Percentiles rank a stretch among this genome's conserved stretches.
Conservation (phyloP, 2,888 invertebrate species). For the Tachina lurida region DNA sequence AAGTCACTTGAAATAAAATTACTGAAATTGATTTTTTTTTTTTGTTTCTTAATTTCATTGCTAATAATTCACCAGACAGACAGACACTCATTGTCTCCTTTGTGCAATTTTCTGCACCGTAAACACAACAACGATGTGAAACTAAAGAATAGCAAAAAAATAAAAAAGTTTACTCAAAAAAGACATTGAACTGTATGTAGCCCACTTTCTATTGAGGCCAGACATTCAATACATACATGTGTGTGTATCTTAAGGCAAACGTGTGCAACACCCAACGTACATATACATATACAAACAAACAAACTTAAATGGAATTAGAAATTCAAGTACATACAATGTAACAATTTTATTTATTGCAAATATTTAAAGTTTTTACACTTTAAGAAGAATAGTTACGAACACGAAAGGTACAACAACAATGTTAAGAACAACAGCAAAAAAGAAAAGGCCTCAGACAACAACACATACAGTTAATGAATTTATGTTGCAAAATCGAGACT, state of each 20-base stretch:
- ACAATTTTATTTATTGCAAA: constrained; percentile 61
- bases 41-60: neutral
- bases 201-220: constrained; percentile 71
- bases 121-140: neutral
- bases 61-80: constrained; percentile 38
- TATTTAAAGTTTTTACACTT: constrained; percentile 54
- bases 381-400: constrained; percentile 30
- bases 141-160: neutral
- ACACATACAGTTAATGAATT: constrained; percentile 37
- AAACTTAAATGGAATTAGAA: neutral
- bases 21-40: neutral
- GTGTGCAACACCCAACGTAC: constrained; percentile 16
- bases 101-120: constrained; percentile 17
- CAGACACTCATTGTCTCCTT: constrained; percentile 36
- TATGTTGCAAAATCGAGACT: neutral
- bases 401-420: neutral
- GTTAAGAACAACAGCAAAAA: neutral
- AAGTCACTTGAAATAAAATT: neutral
- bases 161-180: constrained; percentile 26
- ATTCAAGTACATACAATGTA: constrained; percentile 51
- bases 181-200: constrained; percentile 72
- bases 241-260: constrained; percentile 22
- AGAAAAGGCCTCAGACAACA: constrained; percentile 20
- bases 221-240: constrained; percentile 40
- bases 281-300: neutral